Evolutionary conservation across 2,888 invertebrate genomes (phyloP).

Genomic region (Xanthostigma xanthostigma): DNA sequence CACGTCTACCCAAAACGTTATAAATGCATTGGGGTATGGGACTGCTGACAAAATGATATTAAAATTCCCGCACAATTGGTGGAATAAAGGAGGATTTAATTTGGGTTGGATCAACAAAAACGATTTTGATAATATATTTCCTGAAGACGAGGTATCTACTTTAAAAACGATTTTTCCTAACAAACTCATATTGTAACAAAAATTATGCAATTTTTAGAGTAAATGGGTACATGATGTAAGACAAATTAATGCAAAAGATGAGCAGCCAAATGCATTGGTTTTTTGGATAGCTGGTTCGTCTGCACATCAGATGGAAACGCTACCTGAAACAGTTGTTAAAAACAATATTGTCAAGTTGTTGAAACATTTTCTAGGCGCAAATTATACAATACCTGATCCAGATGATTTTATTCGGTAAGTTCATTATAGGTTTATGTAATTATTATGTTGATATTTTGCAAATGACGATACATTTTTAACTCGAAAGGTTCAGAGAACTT

Average conservation of each 20-base stretch:
- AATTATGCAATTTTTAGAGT: conserved; percentile 16
- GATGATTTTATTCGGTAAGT: conserved; percentile 21
- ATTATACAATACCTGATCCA: conserved; percentile 34
- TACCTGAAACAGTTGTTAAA: conserved; percentile 36
- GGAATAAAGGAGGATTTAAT: conserved; percentile 38
- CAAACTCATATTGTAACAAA: too few relatives aligned
- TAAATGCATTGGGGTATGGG: conserved; percentile 45
- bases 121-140: not conserved
- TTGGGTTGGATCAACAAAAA: conserved; percentile 37
- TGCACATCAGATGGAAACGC: conserved; percentile 43
- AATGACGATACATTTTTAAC: too few relatives aligned
- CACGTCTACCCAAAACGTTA: conserved; percentile 34
- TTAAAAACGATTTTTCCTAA: too few relatives aligned
- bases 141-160: not conserved
- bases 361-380: conserved; percentile 34
- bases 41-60: conserved; percentile 52
- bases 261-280: conserved; percentile 45
- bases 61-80: conserved; percentile 47
- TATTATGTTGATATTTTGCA: too few relatives aligned
- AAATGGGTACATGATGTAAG: conserved; percentile 47
- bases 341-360: conserved; percentile 36
- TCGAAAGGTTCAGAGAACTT: too few relatives aligned
- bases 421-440: not conserved
- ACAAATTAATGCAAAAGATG: conserved; percentile 45
- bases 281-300: conserved; percentile 55